These are phyloP conservation scores for Pachyramphus minor DNA, from an alignment of 2,113 vertebrate species.

Conservation along the genomic window DNA sequence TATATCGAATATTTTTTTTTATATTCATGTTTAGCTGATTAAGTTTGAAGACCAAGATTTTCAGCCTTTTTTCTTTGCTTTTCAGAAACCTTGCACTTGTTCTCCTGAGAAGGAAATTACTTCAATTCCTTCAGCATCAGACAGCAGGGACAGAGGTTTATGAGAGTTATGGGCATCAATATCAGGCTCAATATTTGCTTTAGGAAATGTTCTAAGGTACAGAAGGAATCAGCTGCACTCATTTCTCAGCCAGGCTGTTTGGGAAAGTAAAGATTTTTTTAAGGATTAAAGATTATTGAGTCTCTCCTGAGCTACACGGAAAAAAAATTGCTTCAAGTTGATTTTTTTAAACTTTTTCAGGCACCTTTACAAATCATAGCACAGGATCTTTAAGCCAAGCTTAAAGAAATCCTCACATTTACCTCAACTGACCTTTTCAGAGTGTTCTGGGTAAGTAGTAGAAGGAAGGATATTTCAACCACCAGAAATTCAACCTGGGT, in stretches of 20 bases:
- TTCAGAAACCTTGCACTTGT: background rate
- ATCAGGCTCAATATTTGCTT: background rate
- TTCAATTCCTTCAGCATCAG: background rate
- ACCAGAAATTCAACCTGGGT: background rate
- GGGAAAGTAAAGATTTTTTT: background rate
- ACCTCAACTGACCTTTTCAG: background rate
- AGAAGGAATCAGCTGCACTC: background rate
- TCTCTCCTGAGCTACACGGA: background rate
- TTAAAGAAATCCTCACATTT: background rate
- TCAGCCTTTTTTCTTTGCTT: background rate
- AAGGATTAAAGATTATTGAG: background rate
- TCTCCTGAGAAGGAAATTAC: background rate
- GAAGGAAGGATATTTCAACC: background rate
- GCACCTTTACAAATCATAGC: background rate
- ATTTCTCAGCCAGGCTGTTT: background rate
- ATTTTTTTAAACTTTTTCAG: background rate
- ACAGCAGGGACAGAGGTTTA: background rate
- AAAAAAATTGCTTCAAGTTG: background rate
- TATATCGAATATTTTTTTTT: background rate
- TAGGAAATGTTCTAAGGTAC: background rate
- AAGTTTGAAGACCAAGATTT: background rate
- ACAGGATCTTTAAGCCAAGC: background rate
- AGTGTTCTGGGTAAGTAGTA: background rate
- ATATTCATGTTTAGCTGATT: background rate
- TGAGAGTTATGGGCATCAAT: background rate